Percentiles rank a stretch among this genome's conserved stretches.
These are phyloP conservation scores for Xenopus tropicalis DNA, from an alignment of 2,113 vertebrate genomes.

Conservation along the genomic window UCB_Xtro_10.0 CM004447.2:28984001-28984500, in stretches of 20 bases:
- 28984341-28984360: neutral
- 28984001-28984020: slow-evolving; percentile 62
- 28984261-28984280: neutral
- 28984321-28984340: neutral
- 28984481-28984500: too few relatives aligned
- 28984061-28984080: slow-evolving; percentile 60
- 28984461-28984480: too few relatives aligned
- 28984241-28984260: neutral
- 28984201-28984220: slow-evolving; percentile 10
- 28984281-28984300: neutral
- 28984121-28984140: slow-evolving; percentile 38
- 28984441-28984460: too few relatives aligned
- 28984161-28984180: slow-evolving; percentile 21
- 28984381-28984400: neutral
- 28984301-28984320: neutral
- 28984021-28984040: slow-evolving; percentile 58
- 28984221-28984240: neutral
- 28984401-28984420: neutral
- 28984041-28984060: slow-evolving; percentile 61
- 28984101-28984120: slow-evolving; percentile 56
- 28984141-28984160: slow-evolving; percentile 45
- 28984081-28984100: slow-evolving; percentile 49
- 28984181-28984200: slow-evolving; percentile 3
- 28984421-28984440: neutral
- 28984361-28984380: slow-evolving; percentile 6